Base-by-base conservation (phyloP, 53 echinoderm and acorn worm genomes). In the Henricia sp. region DNA sequence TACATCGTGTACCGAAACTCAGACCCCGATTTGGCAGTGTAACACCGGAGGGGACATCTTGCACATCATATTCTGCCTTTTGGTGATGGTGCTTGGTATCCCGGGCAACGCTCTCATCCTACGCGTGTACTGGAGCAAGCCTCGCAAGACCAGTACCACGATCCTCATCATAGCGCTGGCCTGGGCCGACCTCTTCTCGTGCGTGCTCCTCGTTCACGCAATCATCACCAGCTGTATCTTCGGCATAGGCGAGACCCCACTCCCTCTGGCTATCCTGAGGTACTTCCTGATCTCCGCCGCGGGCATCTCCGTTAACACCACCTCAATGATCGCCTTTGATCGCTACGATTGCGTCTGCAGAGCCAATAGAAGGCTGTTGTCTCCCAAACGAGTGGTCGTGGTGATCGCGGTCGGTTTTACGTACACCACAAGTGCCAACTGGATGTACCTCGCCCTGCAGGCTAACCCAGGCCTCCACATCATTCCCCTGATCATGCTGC, bases 271-370 rank as follows among this genome's bases (percentile, higher is more conserved):
- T 2, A 2, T 50, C 13, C 27, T 70, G 38, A 27, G 16, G 1
- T 50, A 21, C 3, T 50, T 70, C 17, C 43, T 27, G 46, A 24
- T 27, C 26, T 41, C 24, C 1, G 70, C 70, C 46, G 28, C 48
- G 14, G 46, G 44, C 48, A 12, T 27, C 3, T 70, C 70, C 3
- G 43, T 42, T 16, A 44, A 23, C 10, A 10, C 48, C 1, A 70
- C 70, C 11, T 40, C 44, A 3, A 26, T 70, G 43, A 29, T 70
- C 5, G 70, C 70, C 21, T 40, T 42, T 27, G 70, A 70, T 70
- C 70, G 70, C 32, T 72, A 72, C 39, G 72, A 72, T 29, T 72
- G 72, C 33, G 23, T 72, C 10, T 72, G 72, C 72, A 25, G 72
- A 30, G 33, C 52, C 2, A 17, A 52, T 19, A 27, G 52, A 5